Base-by-base conservation (phyloP, 2,113 vertebrate genomes). In the Myanophis thanlyinensis region DNA sequence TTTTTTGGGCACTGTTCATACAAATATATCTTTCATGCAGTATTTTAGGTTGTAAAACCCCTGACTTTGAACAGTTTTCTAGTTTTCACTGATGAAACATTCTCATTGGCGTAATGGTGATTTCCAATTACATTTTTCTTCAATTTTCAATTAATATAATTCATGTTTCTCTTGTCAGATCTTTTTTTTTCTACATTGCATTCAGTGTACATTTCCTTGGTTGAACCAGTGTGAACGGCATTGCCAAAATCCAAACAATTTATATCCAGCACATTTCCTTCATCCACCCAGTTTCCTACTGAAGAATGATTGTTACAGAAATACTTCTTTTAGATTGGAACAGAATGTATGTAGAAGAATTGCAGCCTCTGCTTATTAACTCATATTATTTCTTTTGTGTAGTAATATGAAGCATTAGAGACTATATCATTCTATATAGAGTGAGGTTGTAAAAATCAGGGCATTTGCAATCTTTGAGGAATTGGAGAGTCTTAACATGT, bases 231-330 rank as follows among this genome's bases (percentile, higher is more conserved):
- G 93, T 96, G 93, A 97, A 94, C 97, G 93, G 96, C 94, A 94
- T 95, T 96, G 95, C 95, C 97, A 94, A 96, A 96, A 97, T 96
- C 95, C 96, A 97, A 97, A 97, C 96, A 96, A 97, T 97, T 97
- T 97, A 95, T 59, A 93, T 93, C 90, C 52, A 48, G 89, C 93
- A 94, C 88, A 91, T 95, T 97, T 97, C 94, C 96, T 97, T 93
- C 96, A 92, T 96, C 95, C 92, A 0, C 90, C 93, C 92, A 94
- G 93, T 96, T 96, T 52, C 30, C 30, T 35, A 95, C 93, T 96
- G 95, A 95, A 96, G 91, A 92, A 93, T 93, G 95, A 97, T 94
- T 94, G 92, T 94, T 94, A 92, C 90, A 96, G 95, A 96, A 96
- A 95, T 94, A 96, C 95, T 97, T 97, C 95, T 96, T 96, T 91